phyloP scores from a whole-genome alignment of 2,113 vertebrate species.

The Corapipo altera region DNA sequence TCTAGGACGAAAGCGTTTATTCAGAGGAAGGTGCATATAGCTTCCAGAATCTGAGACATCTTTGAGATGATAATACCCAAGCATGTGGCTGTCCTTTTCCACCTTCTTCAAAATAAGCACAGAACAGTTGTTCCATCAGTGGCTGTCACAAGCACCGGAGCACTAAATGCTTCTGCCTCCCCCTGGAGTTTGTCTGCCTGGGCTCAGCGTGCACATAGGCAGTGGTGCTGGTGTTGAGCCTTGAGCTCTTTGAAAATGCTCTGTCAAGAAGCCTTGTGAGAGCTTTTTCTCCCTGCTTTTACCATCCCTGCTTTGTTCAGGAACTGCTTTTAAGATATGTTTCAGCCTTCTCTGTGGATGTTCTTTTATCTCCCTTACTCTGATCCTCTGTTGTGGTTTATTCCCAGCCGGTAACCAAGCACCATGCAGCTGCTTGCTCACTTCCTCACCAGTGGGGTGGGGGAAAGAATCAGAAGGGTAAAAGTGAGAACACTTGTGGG shows the following conservation, averaged over 20 bases:
- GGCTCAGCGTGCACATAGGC: neutral
- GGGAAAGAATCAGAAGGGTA: neutral
- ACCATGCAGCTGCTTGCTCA: neutral
- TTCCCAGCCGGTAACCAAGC: neutral
- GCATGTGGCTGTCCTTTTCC: neutral
- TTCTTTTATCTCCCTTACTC: neutral
- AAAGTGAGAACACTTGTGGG: neutral
- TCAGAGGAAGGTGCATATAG: neutral
- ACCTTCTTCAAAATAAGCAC: neutral
- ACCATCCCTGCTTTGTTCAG: accelerated
- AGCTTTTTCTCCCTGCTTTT: neutral
- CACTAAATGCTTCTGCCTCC: neutral
- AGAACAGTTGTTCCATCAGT: neutral
- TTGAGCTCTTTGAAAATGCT: neutral
- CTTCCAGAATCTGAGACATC: neutral
- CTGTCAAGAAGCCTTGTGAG: neutral
- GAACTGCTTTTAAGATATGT: neutral
- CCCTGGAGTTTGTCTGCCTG: neutral
- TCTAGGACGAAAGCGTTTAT: neutral
- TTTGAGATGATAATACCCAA: neutral
- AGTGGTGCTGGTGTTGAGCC: neutral
- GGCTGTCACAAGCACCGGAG: neutral
- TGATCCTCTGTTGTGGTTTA: neutral
- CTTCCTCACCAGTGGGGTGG: neutral
- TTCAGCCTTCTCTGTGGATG: neutral